A percentile compares a stretch with the other conserved stretches of the same genome.
Evolutionary conservation across 2,113 vertebrate genomes (phyloP).

Genomic region (Dolichallabes microphthalmus): DNA sequence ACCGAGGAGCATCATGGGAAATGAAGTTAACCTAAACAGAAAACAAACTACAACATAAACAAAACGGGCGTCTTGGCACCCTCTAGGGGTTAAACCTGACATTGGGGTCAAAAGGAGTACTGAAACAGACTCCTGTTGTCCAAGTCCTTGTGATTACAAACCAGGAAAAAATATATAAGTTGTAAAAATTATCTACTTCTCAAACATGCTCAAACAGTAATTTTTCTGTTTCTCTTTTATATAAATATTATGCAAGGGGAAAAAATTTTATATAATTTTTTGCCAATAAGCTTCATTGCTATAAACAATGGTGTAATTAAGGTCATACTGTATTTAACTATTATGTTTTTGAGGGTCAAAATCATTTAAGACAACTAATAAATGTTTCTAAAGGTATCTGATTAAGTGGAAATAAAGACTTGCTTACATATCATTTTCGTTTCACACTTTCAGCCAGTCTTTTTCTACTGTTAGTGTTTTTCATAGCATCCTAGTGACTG

Average conservation of each 20-base stretch:
- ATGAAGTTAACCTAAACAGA: too few species aligned
- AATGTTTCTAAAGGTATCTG: not conserved
- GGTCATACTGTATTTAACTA: not conserved
- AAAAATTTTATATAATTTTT: not conserved
- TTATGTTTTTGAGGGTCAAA: not conserved
- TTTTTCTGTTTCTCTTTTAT: not conserved
- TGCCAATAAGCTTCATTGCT: not conserved
- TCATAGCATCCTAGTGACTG: not conserved
- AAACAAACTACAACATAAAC: too few species aligned
- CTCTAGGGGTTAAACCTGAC: too few species aligned
- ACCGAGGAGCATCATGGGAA: too few species aligned
- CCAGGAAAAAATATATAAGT: not conserved
- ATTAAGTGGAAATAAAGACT: not conserved
- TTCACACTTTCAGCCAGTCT: not conserved
- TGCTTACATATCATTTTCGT: not conserved
- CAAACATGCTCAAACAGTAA: not conserved
- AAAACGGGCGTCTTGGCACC: too few species aligned
- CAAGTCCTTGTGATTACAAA: not conserved
- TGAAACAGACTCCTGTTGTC: not conserved
- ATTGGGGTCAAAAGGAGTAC: not conserved
- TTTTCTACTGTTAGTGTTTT: not conserved
- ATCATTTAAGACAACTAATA: not conserved
- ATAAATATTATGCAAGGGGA: not conserved
- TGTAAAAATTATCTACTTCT: not conserved
- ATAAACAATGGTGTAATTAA: not conserved